Evolutionary conservation across 2,888 invertebrate genomes (phyloP).

Genomic region (Cheilosia variabilis): DNA sequence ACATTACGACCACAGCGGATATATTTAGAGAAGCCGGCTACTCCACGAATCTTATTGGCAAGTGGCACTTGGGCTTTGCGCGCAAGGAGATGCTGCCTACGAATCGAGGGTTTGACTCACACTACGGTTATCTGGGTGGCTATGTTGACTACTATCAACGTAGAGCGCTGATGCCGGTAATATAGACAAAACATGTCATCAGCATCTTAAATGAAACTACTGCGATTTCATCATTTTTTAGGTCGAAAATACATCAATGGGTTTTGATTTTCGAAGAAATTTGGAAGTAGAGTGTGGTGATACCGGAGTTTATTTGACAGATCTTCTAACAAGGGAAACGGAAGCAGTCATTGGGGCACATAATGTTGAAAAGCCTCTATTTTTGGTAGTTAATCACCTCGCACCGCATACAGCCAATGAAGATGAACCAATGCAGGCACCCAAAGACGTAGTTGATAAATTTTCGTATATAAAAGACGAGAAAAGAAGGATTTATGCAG

Average conservation of each 20-base stretch:
- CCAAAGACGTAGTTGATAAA: slow-evolving; percentile 87
- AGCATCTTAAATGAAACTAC: background rate
- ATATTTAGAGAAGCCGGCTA: slow-evolving; percentile 89
- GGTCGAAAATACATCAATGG: slow-evolving; percentile 77
- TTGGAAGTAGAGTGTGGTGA: slow-evolving; percentile 84
- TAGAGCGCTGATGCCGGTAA: slow-evolving; percentile 83
- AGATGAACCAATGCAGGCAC: slow-evolving; percentile 89
- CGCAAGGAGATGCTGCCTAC: slow-evolving; percentile 86
- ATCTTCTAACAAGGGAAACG: slow-evolving; percentile 88
- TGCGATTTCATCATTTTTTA: background rate
- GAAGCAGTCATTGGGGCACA: slow-evolving; percentile 86
- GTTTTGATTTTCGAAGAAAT: slow-evolving; percentile 85
- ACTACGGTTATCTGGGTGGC: slow-evolving; percentile 94
- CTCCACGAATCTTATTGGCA: slow-evolving; percentile 92
- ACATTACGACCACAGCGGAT: slow-evolving; percentile 89
- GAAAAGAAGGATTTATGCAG: slow-evolving; percentile 88
- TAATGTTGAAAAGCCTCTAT: slow-evolving; percentile 86
- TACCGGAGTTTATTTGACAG: slow-evolving; percentile 88
- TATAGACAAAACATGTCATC: slow-evolving; percentile 4
- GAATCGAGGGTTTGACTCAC: slow-evolving; percentile 90
- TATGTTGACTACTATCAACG: slow-evolving; percentile 92
- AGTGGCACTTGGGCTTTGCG: slow-evolving; percentile 95
- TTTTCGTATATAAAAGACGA: slow-evolving; percentile 88
- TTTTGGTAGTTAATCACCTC: slow-evolving; percentile 91
- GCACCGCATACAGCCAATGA: slow-evolving; percentile 91